Evolutionary conservation across 1,140 invertebrate genomes (phyloP).

Genomic region (Drosophila repletoides): DNA sequence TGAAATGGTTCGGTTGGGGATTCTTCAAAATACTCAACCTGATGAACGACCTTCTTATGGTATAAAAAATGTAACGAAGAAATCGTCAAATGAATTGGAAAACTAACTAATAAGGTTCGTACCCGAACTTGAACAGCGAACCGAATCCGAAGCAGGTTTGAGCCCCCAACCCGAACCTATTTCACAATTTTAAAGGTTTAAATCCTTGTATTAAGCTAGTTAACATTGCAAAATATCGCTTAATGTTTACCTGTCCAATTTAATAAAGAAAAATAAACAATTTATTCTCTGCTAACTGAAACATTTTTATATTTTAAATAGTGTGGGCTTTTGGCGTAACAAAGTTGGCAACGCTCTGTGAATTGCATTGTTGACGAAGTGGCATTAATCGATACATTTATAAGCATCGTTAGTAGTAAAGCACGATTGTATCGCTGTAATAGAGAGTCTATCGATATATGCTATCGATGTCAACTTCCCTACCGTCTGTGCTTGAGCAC

Average conservation of each 20-base stretch:
- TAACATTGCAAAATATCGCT: slow-evolving; percentile 50
- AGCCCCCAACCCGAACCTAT: no score
- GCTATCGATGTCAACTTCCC: slow-evolving; percentile 35
- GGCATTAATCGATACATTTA: slow-evolving; percentile 1
- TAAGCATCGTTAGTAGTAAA: background rate
- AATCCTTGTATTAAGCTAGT: no score
- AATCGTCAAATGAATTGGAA: no score
- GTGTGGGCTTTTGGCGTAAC: background rate
- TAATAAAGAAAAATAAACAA: slow-evolving; percentile 53
- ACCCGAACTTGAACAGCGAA: no score
- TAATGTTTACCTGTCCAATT: slow-evolving; percentile 48
- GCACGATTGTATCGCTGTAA: background rate
- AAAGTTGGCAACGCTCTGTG: slow-evolving; percentile 18
- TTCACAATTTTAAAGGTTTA: no score
- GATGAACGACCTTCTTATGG: no score
- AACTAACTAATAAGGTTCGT: no score
- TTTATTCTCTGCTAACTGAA: slow-evolving; percentile 41
- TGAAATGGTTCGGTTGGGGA: no score
- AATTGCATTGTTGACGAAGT: slow-evolving; percentile 25
- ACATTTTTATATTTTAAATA: slow-evolving; percentile 3
- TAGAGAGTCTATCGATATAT: slow-evolving; percentile 1
- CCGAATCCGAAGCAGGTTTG: no score
- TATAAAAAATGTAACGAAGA: no score
- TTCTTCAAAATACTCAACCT: no score
- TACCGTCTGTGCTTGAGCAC: slow-evolving; percentile 37